A percentile compares a stretch with the other conserved stretches of the same genome.
phyloP scores from a whole-genome alignment of 2,888 invertebrate species.

The Beris chalybata region DNA sequence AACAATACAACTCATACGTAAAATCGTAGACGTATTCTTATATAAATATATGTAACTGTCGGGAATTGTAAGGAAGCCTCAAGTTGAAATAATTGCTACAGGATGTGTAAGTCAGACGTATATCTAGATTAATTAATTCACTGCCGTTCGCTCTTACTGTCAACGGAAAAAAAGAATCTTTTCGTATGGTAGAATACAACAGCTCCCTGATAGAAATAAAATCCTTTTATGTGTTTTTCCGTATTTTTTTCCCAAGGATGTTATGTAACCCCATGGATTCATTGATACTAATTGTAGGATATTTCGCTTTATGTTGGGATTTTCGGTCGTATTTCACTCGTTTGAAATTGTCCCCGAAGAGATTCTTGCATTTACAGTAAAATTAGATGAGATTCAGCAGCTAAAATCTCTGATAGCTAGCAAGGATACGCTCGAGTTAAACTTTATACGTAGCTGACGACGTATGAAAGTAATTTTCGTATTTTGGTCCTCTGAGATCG shows the following conservation, averaged over 20 bases:
- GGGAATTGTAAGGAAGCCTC: conserved; percentile 23
- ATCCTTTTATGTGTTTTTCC: background rate
- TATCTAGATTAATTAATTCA: conserved; percentile 23
- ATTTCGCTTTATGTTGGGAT: conserved; percentile 18
- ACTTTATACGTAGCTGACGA: background rate
- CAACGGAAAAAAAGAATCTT: background rate
- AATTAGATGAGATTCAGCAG: conserved; percentile 1
- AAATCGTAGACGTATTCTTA: no score
- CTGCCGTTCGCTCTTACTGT: conserved; percentile 9
- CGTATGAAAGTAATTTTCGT: conserved; percentile 18
- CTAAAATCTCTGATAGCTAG: background rate
- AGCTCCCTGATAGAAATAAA: background rate
- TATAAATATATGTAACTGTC: conserved; percentile 19
- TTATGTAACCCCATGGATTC: conserved; percentile 26
- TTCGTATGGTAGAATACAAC: background rate
- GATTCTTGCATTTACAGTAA: background rate
- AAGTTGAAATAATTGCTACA: conserved; percentile 18
- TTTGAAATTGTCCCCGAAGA: background rate
- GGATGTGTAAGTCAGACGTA: conserved; percentile 3
- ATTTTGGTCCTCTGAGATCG: conserved; percentile 25
- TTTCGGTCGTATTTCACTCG: conserved; percentile 1
- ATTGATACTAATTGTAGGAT: conserved; percentile 26
- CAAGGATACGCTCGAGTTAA: background rate
- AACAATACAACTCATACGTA: no score
- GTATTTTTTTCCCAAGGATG: conserved; percentile 2